Conservation (phyloP, 1,140 invertebrate species). For the Tribolium madens region DNA sequence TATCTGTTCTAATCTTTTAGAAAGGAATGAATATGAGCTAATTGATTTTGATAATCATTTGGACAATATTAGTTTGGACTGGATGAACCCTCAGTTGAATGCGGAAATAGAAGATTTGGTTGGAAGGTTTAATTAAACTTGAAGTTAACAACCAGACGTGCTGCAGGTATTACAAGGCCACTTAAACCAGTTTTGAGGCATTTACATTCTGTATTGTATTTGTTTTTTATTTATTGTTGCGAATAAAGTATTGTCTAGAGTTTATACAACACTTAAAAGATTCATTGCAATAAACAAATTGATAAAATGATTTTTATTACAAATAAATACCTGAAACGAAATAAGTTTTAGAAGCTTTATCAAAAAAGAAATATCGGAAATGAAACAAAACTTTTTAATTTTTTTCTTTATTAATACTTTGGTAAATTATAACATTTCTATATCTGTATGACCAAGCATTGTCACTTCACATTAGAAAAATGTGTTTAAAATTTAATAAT, state of each 20-base stretch:
- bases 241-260: not conserved
- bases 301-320: too few species aligned
- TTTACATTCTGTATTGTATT: conserved; percentile 2
- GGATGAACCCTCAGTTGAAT: conserved; percentile 77
- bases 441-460: too few species aligned
- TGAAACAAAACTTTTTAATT: too few species aligned
- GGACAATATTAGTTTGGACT: conserved; percentile 85
- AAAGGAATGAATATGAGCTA: conserved; percentile 75
- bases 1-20: conserved; percentile 76
- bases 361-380: too few species aligned
- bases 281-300: too few species aligned
- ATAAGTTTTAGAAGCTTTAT: too few species aligned
- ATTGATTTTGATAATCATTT: conserved; percentile 94
- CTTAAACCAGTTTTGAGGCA: not conserved
- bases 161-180: not conserved
- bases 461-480: too few species aligned
- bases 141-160: not conserved
- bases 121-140: conserved; percentile 1
- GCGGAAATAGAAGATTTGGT: conserved; percentile 56
- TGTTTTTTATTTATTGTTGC: conserved; percentile 23
- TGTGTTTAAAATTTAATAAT: too few species aligned
- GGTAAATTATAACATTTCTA: too few species aligned
- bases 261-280: not conserved
- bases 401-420: too few species aligned
- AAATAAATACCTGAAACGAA: too few species aligned